Base-by-base conservation (phyloP, 2,797 vertebrate species). In the Premnoplex brunnescens region DNA sequence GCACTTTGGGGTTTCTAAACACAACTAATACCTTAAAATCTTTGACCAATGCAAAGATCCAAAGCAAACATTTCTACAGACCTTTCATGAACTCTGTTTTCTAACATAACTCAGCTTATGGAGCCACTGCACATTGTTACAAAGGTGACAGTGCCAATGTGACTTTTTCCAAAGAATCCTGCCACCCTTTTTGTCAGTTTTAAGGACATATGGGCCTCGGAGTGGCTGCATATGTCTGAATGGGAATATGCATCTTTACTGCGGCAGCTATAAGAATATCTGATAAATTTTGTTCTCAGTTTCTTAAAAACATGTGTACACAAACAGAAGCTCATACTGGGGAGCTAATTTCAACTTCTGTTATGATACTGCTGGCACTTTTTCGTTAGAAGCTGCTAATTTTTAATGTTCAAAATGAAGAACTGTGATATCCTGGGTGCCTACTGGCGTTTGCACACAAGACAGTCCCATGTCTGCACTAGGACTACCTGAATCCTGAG, bases 111-210 rank as follows among this genome's bases (percentile, higher is more conserved):
- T 77, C 78, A 78, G 41, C 18, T 83, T 91, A 52, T 54, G 34
- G 87, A 92, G 81, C 77, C 32, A 23, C 16, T 83, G 34, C 79
- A 55, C 49, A 22, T 37, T 78, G 68, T 80, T 85, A 51, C 58
- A 83, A 84, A 78, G 73, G 88, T 88, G 89, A 36, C 75, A 83
- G 79, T 78, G 85, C 79, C 79, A 95, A 41, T n/a, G 73, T 27
- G 76, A 49, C 58, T 78, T 85, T 87, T 92, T 4, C 68, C 68
- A 84, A 74, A 75, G 54, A 62, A 81, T 77, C 12, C 54, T 91
- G 79, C 66, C 74, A 88, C 62, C 19, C 56, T 62, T 81, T 69
- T 48, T 64, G 60, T 62, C 66, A 88, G 30, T 46, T 78, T 88
- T 81, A 72, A 81, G 85, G 64, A 74, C 79, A 93, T 84, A 83